A percentile compares a stretch with the other conserved stretches of the same genome.
Evolutionary conservation across 2,888 invertebrate genomes (phyloP).

Genomic region (Morpho deidamia): DNA sequence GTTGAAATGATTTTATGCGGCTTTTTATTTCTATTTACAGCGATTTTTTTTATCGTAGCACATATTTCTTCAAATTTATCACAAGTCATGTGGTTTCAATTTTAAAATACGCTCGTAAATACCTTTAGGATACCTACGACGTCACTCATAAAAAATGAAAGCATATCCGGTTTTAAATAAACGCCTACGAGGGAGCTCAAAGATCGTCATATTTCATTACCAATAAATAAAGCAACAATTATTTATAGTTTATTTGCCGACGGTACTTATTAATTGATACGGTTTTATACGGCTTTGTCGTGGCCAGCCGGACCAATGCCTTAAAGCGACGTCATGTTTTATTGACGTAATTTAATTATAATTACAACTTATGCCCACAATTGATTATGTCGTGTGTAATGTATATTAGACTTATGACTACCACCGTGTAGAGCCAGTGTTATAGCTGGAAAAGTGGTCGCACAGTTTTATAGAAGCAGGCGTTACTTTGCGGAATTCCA

Average conservation of each 20-base stretch:
- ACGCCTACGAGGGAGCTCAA: too few species aligned
- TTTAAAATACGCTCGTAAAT: too few species aligned
- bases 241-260: conserved; percentile 26
- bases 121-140: too few species aligned
- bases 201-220: too few species aligned
- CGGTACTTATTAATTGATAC: conserved; percentile 67
- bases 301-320: conserved; percentile 43
- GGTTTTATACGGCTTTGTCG: conserved; percentile 57
- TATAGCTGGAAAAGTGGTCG: neutral
- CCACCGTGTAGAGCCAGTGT: conserved; percentile 3
- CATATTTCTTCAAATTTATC: too few species aligned
- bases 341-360: conserved; percentile 23
- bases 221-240: neutral
- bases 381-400: conserved; percentile 14
- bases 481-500: too few species aligned
- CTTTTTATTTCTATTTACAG: too few species aligned
- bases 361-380: conserved; percentile 24
- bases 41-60: conserved; percentile 57
- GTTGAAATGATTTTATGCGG: conserved; percentile 64
- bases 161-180: too few species aligned
- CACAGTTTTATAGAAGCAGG: too few species aligned
- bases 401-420: neutral
- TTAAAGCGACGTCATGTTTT: conserved; percentile 36
- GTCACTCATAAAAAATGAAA: too few species aligned
- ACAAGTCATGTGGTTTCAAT: too few species aligned